Evolutionary conservation across 1,140 invertebrate genomes (phyloP).

Genomic region (Gryon sp.): DNA sequence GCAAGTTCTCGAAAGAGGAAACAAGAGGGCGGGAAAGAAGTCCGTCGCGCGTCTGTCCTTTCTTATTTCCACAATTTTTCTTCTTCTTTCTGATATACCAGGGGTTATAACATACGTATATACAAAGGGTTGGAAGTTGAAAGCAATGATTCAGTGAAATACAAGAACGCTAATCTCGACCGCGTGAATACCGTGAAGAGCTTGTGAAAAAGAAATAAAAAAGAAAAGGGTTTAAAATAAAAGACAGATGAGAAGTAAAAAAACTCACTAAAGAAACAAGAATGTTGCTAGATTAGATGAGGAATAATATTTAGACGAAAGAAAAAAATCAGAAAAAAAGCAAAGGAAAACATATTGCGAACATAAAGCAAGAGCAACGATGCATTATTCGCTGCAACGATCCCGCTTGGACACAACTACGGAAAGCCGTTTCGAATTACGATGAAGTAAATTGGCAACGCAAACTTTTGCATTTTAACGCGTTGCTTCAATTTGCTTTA

Average conservation of each 20-base stretch:
- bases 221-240: conserved; percentile 12
- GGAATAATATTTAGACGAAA: too few species aligned
- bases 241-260: conserved; percentile 7
- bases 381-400: conserved; percentile 31
- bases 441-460: conserved; percentile 51
- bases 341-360: not conserved
- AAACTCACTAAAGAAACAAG: not conserved
- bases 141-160: conserved; percentile 43
- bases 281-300: not conserved
- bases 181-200: conserved; percentile 53
- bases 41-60: not conserved
- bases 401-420: conserved; percentile 12
- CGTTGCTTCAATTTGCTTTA: conserved; percentile 61
- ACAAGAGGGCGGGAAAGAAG: conserved; percentile 14
- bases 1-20: not conserved
- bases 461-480: conserved; percentile 64
- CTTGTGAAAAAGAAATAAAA: conserved; percentile 40
- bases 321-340: too few species aligned
- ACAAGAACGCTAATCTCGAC: conserved; percentile 66
- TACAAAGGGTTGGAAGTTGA: conserved; percentile 47
- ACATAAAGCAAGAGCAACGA: conserved; percentile 9
- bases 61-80: conserved; percentile 7
- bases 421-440: conserved; percentile 39
- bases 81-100: conserved; percentile 2
- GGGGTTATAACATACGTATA: conserved; percentile 17